Conservation (phyloP, 2,888 invertebrate genomes). For the Lasioglossum villosulum region DNA sequence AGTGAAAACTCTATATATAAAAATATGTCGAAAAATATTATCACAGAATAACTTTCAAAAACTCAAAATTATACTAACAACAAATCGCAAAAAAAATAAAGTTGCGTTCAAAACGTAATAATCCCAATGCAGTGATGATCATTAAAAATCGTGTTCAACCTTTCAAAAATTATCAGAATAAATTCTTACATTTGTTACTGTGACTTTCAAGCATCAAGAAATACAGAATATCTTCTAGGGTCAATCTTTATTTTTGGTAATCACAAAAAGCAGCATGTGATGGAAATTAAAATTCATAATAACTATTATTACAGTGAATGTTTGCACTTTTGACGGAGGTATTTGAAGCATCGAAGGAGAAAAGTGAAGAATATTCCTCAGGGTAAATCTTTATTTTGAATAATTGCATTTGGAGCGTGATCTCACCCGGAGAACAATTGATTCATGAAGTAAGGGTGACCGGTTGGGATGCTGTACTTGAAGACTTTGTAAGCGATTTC, state of each 20-base stretch:
- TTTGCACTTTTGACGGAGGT: background rate
- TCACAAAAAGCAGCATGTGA: background rate
- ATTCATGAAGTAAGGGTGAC: constrained; percentile 87
- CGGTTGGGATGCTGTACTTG: constrained; percentile 87
- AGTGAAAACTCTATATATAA: too few species aligned
- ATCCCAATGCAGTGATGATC: background rate
- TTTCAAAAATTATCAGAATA: background rate
- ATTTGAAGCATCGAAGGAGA: background rate
- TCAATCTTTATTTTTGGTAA: background rate
- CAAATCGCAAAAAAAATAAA: background rate
- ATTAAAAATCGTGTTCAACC: background rate
- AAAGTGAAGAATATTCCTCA: background rate
- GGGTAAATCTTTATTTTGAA: background rate
- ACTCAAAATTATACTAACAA: background rate
- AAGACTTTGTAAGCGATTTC: constrained; percentile 84
- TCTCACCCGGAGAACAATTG: constrained; percentile 86
- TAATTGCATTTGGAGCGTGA: background rate
- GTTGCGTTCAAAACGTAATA: background rate
- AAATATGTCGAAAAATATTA: background rate
- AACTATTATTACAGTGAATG: background rate
- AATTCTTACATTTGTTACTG: background rate
- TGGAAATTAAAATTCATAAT: background rate
- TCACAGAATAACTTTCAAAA: too few species aligned
- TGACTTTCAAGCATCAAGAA: background rate
- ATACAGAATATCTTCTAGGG: background rate